phyloP scores from a whole-genome alignment of 2,113 vertebrate genomes.

The Alethe castanea region DNA sequence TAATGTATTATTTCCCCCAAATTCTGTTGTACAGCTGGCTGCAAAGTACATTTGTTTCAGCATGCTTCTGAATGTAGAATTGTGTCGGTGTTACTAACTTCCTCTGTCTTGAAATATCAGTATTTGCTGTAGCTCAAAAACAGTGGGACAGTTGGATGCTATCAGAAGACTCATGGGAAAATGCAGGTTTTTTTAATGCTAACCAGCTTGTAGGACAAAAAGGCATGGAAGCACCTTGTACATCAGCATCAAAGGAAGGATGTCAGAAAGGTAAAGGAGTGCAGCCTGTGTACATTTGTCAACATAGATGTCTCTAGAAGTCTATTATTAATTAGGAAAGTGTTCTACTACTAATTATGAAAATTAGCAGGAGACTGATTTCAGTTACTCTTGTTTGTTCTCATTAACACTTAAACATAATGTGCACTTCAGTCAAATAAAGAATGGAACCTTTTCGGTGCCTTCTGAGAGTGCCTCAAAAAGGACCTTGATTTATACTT shows the following conservation, averaged over 20 bases:
- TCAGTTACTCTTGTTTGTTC: constrained; percentile 15
- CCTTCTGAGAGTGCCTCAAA: constrained; percentile 45
- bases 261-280: background rate
- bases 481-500: constrained; percentile 44
- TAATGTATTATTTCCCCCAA: background rate
- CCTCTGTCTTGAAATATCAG: background rate
- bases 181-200: background rate
- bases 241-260: background rate
- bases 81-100: background rate
- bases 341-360: constrained; percentile 39
- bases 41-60: background rate
- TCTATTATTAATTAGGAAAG: constrained; percentile 51
- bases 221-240: background rate
- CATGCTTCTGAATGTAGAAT: background rate
- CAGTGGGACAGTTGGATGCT: fast-evolving
- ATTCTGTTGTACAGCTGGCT: background rate
- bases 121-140: background rate
- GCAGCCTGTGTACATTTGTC: background rate
- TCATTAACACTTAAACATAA: constrained; percentile 39
- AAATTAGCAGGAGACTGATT: constrained; percentile 39
- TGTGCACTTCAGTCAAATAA: constrained; percentile 37
- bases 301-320: constrained; percentile 17
- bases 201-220: background rate
- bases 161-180: background rate
- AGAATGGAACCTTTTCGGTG: constrained; percentile 18